Evolutionary conservation across 2,888 invertebrate species (phyloP), one percentile per base, ranked within the genome.

Genomic region (Acholoe squamosa): DNA sequence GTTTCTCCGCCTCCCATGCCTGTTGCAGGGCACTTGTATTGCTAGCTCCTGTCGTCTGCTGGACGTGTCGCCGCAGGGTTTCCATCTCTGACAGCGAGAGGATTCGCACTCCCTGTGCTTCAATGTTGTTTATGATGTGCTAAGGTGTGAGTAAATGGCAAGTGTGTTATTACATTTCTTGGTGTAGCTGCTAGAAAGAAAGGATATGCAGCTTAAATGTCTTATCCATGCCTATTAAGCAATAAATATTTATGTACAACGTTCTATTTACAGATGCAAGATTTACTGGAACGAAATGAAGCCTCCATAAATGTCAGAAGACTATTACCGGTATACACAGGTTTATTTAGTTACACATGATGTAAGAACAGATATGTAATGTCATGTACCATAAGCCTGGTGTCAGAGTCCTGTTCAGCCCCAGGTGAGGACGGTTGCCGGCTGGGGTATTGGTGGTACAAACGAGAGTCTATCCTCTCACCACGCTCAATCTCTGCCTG

Each of bases 61-160:
- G 89, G 80, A 94, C 93, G 90, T 94, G 94, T n/a, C 94, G 93
- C 91, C 93, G 94, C 71, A 96, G 92, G 90, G 93, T 94, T 91
- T 94, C 93, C 84, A 95, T 92, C 92, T 96, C 95, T 0, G 95
- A 95, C 89, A 95, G 93, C 7, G 94, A 94, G 90, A 95, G 92
- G 51, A 95, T 93, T 76, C 94, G 93, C 19, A 95, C 94, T n/a
- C 95, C 95, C 91, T 95, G 95, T 52, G 93, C 93, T 90, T 95
- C 95, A n/a, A 95, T 61, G 89, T 92, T 92, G 52, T 43, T 86
- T 80, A 93, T 89, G n/a, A 93, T 84, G 16, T 89, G 71, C 93
- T 93, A 90, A 61, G n/a, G n/a, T 19, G 3, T 3, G 43, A 43
- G 3, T 3, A 43, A 43, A 43, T 43, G 43, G 43, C 5, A 43